phyloP scores from a whole-genome alignment of 1,140 invertebrate species.

The Elysia chlorotica region DNA sequence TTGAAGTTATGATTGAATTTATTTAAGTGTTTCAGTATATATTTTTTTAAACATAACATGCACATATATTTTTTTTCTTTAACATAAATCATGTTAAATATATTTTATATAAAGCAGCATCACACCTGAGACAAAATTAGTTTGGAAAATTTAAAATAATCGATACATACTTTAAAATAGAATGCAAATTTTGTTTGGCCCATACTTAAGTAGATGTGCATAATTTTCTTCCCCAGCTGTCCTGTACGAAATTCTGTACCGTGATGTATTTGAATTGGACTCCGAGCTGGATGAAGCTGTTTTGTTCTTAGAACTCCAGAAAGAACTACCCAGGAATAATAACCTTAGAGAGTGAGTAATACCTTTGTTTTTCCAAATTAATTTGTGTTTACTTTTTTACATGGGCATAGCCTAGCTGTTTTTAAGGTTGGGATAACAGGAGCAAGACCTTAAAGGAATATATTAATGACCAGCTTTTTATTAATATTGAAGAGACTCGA shows the following conservation, averaged over 20 bases:
- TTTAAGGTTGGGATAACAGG: too few relatives aligned
- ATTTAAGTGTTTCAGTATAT: background rate
- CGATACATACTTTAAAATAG: too few relatives aligned
- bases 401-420: too few relatives aligned
- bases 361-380: too few relatives aligned
- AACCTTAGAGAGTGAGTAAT: background rate
- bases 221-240: conserved; percentile 3
- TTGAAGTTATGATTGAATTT: background rate
- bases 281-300: conserved; percentile 13
- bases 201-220: background rate
- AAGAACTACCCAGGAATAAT: background rate
- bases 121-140: too few relatives aligned
- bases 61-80: background rate
- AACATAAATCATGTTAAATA: too few relatives aligned
- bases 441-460: too few relatives aligned
- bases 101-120: too few relatives aligned
- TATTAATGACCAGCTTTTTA: too few relatives aligned
- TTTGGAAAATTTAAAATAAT: too few relatives aligned
- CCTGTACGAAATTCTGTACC: conserved; percentile 11
- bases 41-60: background rate
- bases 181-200: background rate
- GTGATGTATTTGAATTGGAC: conserved; percentile 4
- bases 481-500: too few relatives aligned
- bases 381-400: too few relatives aligned
- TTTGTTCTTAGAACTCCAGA: conserved; percentile 13